phyloP scores from a whole-genome alignment of 2,113 vertebrate genomes.

The Malurus melanocephalus region DNA sequence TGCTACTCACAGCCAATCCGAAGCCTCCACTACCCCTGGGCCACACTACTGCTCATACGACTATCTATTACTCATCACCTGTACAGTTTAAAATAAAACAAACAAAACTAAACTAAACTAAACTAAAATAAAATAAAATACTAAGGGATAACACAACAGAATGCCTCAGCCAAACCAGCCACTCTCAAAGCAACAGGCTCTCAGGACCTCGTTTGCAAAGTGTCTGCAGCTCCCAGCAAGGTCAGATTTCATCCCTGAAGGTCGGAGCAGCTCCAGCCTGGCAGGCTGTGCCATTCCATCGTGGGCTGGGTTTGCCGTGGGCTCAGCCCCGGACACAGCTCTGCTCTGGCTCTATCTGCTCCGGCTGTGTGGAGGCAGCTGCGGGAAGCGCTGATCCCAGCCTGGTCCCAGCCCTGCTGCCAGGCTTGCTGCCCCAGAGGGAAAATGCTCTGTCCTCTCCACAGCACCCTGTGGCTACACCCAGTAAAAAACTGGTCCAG shows the following conservation, averaged over 20 bases:
- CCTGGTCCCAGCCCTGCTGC: neutral
- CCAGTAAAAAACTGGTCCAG: neutral
- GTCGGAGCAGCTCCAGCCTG: constrained; percentile 7
- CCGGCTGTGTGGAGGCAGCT: neutral
- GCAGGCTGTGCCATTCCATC: neutral
- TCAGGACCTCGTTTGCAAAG: neutral
- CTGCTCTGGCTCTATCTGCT: neutral
- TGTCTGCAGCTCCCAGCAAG: constrained; percentile 5
- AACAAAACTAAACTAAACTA: neutral
- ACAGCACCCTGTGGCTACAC: neutral
- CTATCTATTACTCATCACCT: neutral
- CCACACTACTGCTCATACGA: fast-evolving
- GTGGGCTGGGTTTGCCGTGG: neutral
- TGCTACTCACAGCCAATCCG: neutral
- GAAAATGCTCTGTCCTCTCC: neutral
- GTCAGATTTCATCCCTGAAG: constrained; percentile 33
- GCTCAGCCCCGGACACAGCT: neutral
- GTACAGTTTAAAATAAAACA: neutral
- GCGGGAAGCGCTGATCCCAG: neutral
- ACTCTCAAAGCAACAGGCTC: neutral
- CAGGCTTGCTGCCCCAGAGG: neutral
- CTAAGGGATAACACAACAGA: neutral
- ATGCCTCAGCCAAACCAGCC: neutral
- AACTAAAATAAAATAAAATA: neutral
- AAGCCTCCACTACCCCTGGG: neutral